These are phyloP conservation scores for Poeciliopsis gracilis DNA, from an alignment of 2,797 vertebrate species.

Conservation along the genomic window DNA sequence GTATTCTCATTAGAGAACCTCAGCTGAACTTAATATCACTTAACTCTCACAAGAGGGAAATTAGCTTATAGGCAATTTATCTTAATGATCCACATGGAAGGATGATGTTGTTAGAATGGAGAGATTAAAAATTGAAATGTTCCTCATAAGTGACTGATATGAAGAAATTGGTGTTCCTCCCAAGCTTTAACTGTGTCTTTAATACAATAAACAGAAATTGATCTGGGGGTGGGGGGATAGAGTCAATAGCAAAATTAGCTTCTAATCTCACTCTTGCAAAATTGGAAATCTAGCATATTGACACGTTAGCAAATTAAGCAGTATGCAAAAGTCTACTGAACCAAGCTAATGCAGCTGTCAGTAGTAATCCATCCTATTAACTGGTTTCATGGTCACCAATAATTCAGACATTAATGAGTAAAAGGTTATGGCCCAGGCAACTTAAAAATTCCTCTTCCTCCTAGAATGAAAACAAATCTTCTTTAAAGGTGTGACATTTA, in stretches of 20 bases:
- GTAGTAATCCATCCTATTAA: neutral
- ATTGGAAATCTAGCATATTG: neutral
- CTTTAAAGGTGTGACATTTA: neutral
- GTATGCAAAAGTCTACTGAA: neutral
- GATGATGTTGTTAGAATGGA: constrained; percentile 45
- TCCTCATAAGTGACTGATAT: constrained; percentile 54
- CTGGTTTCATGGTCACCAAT: constrained; percentile 6
- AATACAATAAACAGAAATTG: constrained; percentile 24
- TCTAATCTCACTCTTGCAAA: neutral
- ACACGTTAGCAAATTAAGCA: neutral
- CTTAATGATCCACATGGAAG: constrained; percentile 46
- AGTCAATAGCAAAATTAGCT: neutral
- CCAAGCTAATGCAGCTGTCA: neutral
- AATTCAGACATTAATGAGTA: constrained; percentile 19
- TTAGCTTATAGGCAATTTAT: constrained; percentile 50
- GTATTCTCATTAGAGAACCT: constrained; percentile 37
- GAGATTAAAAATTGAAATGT: constrained; percentile 50
- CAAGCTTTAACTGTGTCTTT: constrained; percentile 9
- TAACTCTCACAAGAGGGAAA: constrained; percentile 37
- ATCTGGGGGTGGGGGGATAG: constrained; percentile 6
- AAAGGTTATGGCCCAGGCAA: constrained; percentile 3
- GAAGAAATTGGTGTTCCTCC: constrained; percentile 21
- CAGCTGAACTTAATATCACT: constrained; percentile 30
- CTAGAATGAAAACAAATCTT: neutral
- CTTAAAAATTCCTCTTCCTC: neutral